These are phyloP conservation scores for Aricia artaxerxes DNA, from an alignment of 2,888 invertebrate species.

Conservation along the genomic window DNA sequence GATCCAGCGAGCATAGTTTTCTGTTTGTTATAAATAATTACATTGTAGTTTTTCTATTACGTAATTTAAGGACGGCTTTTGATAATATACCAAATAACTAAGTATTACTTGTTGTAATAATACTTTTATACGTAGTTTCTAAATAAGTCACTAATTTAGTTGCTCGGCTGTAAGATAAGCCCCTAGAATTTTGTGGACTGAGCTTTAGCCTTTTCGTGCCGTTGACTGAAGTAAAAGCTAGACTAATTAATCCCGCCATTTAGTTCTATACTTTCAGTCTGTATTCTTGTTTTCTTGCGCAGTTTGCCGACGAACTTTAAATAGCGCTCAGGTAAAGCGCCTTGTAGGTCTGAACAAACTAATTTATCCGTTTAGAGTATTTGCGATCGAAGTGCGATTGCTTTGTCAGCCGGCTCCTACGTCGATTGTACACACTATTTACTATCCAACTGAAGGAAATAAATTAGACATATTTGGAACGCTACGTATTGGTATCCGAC, in stretches of 20 bases:
- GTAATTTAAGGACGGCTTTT: neutral
- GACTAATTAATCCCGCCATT: neutral
- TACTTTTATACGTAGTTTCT: neutral
- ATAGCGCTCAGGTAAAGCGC: conserved; percentile 45
- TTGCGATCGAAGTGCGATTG: conserved; percentile 65
- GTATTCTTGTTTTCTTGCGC: neutral
- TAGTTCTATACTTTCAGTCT: conserved; percentile 4
- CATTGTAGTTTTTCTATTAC: neutral
- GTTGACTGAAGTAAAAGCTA: neutral
- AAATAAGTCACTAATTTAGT: neutral
- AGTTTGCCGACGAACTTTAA: conserved; percentile 38
- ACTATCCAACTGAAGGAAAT: conserved; percentile 3
- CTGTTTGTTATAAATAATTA: neutral
- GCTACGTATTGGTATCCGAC: neutral
- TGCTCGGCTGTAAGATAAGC: too few relatives aligned
- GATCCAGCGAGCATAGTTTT: conserved; percentile 19
- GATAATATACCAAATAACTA: neutral
- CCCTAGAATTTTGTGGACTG: neutral
- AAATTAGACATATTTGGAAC: neutral
- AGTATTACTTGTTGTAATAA: neutral
- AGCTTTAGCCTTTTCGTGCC: neutral
- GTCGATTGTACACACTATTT: conserved; percentile 32
- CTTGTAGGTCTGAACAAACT: conserved; percentile 65
- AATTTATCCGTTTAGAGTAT: conserved; percentile 72
- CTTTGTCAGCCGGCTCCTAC: conserved; percentile 51